Conservation (phyloP, 2,888 invertebrate genomes). For the Brachyopa scutellaris region DNA sequence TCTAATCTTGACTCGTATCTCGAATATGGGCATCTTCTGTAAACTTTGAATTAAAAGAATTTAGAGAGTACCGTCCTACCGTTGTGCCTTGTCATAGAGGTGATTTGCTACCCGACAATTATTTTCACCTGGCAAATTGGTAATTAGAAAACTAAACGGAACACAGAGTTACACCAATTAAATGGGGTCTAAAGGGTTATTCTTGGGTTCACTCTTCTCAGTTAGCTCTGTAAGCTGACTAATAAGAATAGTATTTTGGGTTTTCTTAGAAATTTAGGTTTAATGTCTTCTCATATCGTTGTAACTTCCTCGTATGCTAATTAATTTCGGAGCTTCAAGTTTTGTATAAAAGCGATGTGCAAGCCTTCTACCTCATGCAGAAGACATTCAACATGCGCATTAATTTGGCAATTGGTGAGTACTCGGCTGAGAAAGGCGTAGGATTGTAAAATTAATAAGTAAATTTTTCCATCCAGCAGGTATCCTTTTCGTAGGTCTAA, state of each 20-base stretch:
- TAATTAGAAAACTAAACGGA: conserved; percentile 20
- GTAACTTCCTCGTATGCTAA: conserved; percentile 7
- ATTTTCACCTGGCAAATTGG: background rate
- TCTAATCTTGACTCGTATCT: conserved; percentile 5
- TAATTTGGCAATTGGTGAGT: conserved; percentile 48
- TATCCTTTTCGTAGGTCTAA: conserved; percentile 10
- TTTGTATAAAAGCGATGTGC: conserved; percentile 51
- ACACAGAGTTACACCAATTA: conserved; percentile 13
- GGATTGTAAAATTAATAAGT: background rate
- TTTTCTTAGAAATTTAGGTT: conserved; percentile 32
- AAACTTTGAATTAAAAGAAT: conserved; percentile 2
- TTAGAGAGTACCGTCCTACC: background rate
- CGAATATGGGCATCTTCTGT: conserved; percentile 1
- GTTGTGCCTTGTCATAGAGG: background rate
- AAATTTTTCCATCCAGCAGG: background rate
- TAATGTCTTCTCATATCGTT: background rate
- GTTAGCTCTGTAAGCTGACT: background rate
- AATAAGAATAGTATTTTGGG: background rate
- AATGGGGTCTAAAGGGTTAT: background rate
- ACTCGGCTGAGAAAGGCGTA: background rate
- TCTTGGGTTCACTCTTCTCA: background rate
- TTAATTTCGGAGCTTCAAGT: background rate
- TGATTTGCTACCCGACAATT: background rate
- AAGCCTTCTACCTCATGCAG: conserved; percentile 15
- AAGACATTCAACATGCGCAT: conserved; percentile 55